Evolutionary conservation across 1,140 invertebrate species (phyloP), one percentile per base, ranked within the genome.

Genomic region (Mercenaria mercenaria): DNA sequence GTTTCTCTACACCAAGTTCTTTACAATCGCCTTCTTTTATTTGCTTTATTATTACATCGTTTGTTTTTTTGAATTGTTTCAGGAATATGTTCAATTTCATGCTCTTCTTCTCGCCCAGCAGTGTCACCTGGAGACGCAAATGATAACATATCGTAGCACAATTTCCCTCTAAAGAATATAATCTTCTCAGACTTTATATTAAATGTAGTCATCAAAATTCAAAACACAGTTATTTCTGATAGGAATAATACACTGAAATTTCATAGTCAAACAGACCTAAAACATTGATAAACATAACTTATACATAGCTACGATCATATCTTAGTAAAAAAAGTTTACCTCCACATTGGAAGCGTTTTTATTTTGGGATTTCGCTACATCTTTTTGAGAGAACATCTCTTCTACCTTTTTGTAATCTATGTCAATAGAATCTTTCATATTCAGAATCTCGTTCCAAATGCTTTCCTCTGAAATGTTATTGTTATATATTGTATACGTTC

Each of bases 81-180:
- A 99, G 96, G 96, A 99, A 99, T 91, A 99, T 99, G 96, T 99
- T 99, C 1, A 99, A 98, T 94, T 99, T 99, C 69, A 99, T 96
- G 95, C 99, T 99, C 91, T 99, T 96, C 96, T 99, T 99, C n/a
- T 98, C 91, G 88, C 96, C 95, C 61, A 96, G 90, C 20, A 96
- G 92, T 43, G 92, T 94, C 15, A 96, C 93, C 95, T 96, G 89
- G 43, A 84, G 69, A 20, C n/a, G n/a, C n/a, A n/a, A n/a, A n/a
- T n/a, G n/a, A n/a, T n/a, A n/a, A n/a, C n/a, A n/a, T n/a, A n/a
- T n/a, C n/a, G n/a, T n/a, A n/a, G n/a, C n/a, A n/a, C n/a, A n/a
- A n/a, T n/a, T n/a, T n/a, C n/a, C n/a, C n/a, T n/a, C n/a, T n/a
- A n/a, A n/a, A n/a, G n/a, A n/a, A n/a, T n/a, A n/a, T n/a, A n/a